Evolutionary conservation across 2,113 vertebrate genomes (phyloP).

Genomic region (Eulemur rufifrons): DNA sequence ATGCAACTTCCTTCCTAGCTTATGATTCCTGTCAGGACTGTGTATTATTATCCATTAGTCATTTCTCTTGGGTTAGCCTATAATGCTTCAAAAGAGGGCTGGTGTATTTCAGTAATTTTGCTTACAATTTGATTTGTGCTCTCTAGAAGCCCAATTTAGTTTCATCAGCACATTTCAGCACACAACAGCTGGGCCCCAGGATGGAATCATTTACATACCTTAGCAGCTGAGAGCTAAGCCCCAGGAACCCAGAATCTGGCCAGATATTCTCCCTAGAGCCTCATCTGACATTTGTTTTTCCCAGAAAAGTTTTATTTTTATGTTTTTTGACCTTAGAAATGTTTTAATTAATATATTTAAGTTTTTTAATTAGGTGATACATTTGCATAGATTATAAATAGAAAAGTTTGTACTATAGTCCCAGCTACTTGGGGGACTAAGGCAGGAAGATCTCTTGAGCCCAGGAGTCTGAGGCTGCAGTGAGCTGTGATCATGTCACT

Average conservation of each 20-base stretch:
- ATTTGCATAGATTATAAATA: not conserved
- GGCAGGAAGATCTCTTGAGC: too few species aligned
- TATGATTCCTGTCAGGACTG: slow-evolving; percentile 76
- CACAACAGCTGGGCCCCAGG: slow-evolving; percentile 69
- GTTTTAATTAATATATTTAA: not conserved
- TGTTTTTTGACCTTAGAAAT: not conserved
- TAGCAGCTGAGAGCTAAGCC: slow-evolving; percentile 63
- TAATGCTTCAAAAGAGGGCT: slow-evolving; percentile 69
- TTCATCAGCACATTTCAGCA: slow-evolving; percentile 72
- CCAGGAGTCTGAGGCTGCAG: too few species aligned
- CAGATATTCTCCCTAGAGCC: slow-evolving; percentile 54
- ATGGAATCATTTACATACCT: slow-evolving; percentile 72
- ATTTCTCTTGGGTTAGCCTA: slow-evolving; percentile 71
- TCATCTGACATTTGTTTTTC: not conserved
- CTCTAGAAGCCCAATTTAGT: slow-evolving; percentile 72
- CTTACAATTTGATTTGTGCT: slow-evolving; percentile 79
- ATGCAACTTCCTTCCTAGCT: slow-evolving; percentile 76
- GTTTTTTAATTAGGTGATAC: not conserved
- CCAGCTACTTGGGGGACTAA: too few species aligned
- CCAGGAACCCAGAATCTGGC: slow-evolving; percentile 24
- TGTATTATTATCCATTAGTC: slow-evolving; percentile 75
- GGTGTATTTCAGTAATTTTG: slow-evolving; percentile 72
- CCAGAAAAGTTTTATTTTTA: not conserved
- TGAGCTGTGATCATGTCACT: too few species aligned
- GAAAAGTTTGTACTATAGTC: not conserved